Percentiles rank a stretch among this genome's conserved stretches.
Evolutionary conservation across 2,888 invertebrate genomes (phyloP).

Genomic region (Perizoma flavofasciatum): DNA sequence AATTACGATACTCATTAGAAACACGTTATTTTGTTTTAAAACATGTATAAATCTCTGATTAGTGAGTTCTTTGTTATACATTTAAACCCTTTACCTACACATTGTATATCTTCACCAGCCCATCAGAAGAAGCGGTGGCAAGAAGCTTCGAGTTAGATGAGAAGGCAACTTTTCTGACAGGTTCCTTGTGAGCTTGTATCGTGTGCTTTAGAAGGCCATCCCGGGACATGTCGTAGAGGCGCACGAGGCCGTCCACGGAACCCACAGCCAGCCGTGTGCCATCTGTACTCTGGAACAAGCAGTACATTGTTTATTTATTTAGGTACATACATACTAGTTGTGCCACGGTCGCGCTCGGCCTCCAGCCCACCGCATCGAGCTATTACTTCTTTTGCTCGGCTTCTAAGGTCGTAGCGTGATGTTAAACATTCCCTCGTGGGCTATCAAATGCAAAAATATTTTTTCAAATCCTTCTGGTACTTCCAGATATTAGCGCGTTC

Average conservation of each 20-base stretch:
- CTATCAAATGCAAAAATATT: no score
- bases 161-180: constrained; percentile 94
- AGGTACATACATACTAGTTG: no score
- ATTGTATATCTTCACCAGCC: constrained; percentile 96
- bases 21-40: no score
- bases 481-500: no score
- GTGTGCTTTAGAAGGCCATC: constrained; percentile 93
- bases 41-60: no score
- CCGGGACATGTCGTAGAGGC: constrained; percentile 93
- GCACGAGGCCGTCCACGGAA: constrained; percentile 96
- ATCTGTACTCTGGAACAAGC: constrained; percentile 90
- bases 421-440: no score
- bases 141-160: constrained; percentile 95
- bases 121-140: constrained; percentile 96
- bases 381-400: no score
- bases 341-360: no score
- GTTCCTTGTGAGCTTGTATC: constrained; percentile 96
- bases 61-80: no score
- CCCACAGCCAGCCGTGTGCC: constrained; percentile 96
- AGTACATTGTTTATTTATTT: not conserved
- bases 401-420: no score
- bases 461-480: no score
- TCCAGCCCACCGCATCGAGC: no score
- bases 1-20: constrained; percentile 46
- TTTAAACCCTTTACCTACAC: constrained; percentile 86